Evolutionary conservation across 2,113 vertebrate species (phyloP).

Genomic region (Eira barbara): DNA sequence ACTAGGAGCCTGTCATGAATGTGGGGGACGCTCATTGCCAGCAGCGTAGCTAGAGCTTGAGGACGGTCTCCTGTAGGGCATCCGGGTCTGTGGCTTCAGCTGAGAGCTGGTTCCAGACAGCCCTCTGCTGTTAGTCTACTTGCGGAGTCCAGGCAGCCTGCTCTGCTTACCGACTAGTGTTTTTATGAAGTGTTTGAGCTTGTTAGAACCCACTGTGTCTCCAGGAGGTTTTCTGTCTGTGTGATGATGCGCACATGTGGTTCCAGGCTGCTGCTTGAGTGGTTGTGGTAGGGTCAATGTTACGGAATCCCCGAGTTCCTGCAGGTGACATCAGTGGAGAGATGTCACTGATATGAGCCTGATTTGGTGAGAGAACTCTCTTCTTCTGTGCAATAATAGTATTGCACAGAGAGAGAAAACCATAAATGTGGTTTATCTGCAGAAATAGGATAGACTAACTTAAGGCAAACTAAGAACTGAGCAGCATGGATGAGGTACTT

Average conservation of each 20-base stretch:
- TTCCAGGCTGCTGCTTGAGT: too few species aligned
- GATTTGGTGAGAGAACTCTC: background rate
- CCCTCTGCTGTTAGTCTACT: background rate
- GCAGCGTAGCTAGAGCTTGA: background rate
- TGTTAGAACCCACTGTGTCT: background rate
- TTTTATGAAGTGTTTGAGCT: background rate
- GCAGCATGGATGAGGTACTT: background rate
- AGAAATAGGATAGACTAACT: background rate
- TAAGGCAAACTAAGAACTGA: background rate
- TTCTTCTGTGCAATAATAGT: background rate
- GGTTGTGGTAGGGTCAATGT: background rate
- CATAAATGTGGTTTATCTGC: background rate
- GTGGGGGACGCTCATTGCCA: background rate
- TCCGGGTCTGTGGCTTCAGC: accelerated
- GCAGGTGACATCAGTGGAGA: background rate
- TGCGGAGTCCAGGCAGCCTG: background rate
- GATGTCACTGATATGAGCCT: background rate
- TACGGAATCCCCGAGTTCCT: too few species aligned
- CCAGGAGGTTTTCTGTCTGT: background rate
- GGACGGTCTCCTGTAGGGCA: background rate
- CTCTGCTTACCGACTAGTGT: background rate
- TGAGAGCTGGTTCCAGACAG: background rate
- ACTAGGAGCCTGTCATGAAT: background rate
- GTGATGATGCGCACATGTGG: too few species aligned
- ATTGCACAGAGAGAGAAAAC: background rate